Evolutionary conservation across 1,140 invertebrate genomes (phyloP), one percentile per base, ranked within the genome.

Genomic region (Listronotus bonariensis): DNA sequence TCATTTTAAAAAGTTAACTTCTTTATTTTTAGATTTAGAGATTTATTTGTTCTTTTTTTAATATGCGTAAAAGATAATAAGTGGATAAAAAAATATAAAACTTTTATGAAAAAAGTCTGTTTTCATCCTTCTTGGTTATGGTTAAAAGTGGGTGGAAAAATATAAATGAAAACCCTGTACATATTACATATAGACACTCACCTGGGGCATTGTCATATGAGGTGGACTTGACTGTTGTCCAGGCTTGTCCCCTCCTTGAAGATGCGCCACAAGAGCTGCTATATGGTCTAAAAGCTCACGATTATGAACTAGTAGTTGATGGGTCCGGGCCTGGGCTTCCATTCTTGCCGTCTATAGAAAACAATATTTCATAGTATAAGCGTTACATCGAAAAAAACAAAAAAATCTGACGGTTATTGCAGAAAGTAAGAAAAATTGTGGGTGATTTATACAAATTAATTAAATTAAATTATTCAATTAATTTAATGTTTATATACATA

Each of bases 231-330:
- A 70, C 42, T 77, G 80, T 70, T 82, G 81, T 17, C 80, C 81
- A 20, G 82, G 76, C 56, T 88, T 83, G 76, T 96, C 93, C 55
- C 93, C 84, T 41, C 92, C 89, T 71, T 94, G 91, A 40, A 96
- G 82, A 72, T 93, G 90, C 6, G 86, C 81, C 0, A 97, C 93
- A 61, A 98, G 82, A 0, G 89, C 89, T 57, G 92, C 88, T 70
- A 97, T 92, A 78, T 98, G 96, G 73, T 98, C 95, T 42, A 99
- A 80, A 7, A 99, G 81, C 76, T 98, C 96, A 63, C 93, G 89
- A 80, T 98, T 99, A 74, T 98, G 95, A 31, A 95, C 87, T 66
- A 98, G 79, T 20, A 99, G 81, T 77, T 98, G 95, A 77, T 97
- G 94, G 40, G 93, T 96, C 68, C 95, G 85, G 15, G 94, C 88